Evolutionary conservation across 2,888 invertebrate species (phyloP), one percentile per base, ranked within the genome.

Genomic region (Erpobdella octoculata): DNA sequence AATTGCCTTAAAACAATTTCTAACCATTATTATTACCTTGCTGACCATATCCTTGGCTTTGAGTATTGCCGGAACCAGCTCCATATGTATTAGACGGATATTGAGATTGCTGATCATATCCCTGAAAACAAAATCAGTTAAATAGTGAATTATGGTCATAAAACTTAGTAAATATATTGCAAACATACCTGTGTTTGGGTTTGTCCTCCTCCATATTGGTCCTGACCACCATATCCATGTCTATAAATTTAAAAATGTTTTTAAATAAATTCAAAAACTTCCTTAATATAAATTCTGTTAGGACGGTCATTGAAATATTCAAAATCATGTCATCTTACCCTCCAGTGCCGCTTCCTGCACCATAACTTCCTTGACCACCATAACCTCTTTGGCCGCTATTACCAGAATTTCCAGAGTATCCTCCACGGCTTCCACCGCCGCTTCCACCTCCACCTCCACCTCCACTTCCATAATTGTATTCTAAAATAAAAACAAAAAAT

Each of bases 381-480:
- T 53, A 68, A 18, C 68, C 68, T 48, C 35, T 33, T 1, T 21
- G 25, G 68, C 18, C 4, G 31, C 53, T 37, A 9, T 46, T 28
- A 25, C n/a, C n/a, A n/a, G n/a, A n/a, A n/a, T n/a, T n/a, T n/a
- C n/a, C n/a, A n/a, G n/a, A n/a, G 12, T 28, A 61, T 35, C 67
- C 41, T 67, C 46, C 67, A 31, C 67, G 15, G 12, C 28, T 28
- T 9, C 41, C 46, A 41, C 67, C 67, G 25, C 67, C 9, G 6
- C 67, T 41, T 46, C 67, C 46, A 25, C 67, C 67, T 8, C 67
- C 38, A 31, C 36, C 74, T 36, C 76, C 72, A 36, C 76, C 72
- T 1, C 72, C 73, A 73, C 74, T 36, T 9, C 69, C 73, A 62
- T 72, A 71, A 62, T 62, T 61, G 59, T 71, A 71, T 28, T 71